Percentiles rank a stretch among this genome's conserved stretches.
phyloP scores from a whole-genome alignment of 2,113 vertebrate genomes.

The Callopanchax toddi region DNA sequence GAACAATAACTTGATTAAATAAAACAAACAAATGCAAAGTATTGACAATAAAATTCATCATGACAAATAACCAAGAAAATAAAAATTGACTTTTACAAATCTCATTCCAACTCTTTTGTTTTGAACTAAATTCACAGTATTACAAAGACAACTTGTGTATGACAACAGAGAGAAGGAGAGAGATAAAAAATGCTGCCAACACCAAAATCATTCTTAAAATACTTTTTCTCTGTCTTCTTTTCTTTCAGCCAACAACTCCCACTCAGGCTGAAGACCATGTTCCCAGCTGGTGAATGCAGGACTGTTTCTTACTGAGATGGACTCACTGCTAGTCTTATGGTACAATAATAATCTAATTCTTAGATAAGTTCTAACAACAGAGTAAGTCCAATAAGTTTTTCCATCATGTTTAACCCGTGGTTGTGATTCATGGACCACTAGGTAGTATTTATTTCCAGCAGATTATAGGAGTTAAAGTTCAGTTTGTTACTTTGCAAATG shows the following conservation, averaged over 20 bases:
- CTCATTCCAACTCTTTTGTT: neutral
- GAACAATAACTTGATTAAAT: slow-evolving; percentile 2
- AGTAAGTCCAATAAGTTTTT: no score
- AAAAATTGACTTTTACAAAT: slow-evolving; percentile 32
- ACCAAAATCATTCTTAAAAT: slow-evolving; percentile 54
- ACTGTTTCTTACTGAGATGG: slow-evolving; percentile 53
- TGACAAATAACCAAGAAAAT: slow-evolving; percentile 31
- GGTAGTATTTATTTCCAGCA: no score
- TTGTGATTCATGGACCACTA: no score
- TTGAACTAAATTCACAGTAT: slow-evolving; percentile 16
- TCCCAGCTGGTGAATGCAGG: slow-evolving; percentile 51
- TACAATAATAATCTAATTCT: no score
- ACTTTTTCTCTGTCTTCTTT: slow-evolving; percentile 44
- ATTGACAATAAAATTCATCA: neutral
- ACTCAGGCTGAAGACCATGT: slow-evolving; percentile 69
- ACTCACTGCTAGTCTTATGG: no score
- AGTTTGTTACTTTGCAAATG: no score
- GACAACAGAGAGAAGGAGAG: slow-evolving; percentile 5
- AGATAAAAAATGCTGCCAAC: slow-evolving; percentile 21
- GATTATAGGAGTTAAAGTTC: no score
- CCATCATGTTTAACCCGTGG: no score
- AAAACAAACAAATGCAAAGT: neutral
- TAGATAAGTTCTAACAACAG: no score
- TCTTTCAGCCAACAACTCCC: slow-evolving; percentile 60
- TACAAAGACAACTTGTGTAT: slow-evolving; percentile 1